Conservation (phyloP, 2,113 vertebrate genomes). For the Copsychus sechellarum region DNA sequence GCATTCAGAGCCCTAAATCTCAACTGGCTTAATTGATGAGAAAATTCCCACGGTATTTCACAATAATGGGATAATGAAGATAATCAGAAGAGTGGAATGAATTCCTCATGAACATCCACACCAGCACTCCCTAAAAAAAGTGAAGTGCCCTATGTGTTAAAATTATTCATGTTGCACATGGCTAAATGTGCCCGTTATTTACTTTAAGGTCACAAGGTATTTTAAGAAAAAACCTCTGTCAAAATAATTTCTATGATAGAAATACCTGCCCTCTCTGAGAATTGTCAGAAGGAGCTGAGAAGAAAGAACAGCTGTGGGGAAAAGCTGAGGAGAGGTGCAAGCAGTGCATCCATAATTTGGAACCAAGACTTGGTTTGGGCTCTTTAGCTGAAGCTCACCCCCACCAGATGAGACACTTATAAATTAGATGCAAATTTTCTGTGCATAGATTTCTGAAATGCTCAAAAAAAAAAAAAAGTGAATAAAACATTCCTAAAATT, state of each 20-base stretch:
- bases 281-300: not conserved
- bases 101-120: not conserved
- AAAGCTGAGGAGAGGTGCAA: not conserved
- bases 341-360: not conserved
- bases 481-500: not conserved
- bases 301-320: not conserved
- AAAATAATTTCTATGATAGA: not conserved
- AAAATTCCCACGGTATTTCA: not conserved
- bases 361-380: not conserved
- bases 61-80: not conserved
- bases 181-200: not conserved
- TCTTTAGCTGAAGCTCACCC: not conserved
- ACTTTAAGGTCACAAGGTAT: not conserved
- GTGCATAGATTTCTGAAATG: not conserved
- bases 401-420: not conserved
- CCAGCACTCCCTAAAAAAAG: not conserved
- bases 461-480: not conserved
- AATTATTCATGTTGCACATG: rapidly evolving
- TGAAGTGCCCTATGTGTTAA: not conserved
- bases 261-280: not conserved
- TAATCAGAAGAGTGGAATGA: not conserved
- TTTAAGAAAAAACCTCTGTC: not conserved
- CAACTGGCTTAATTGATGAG: rapidly evolving
- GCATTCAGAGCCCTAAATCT: not conserved
- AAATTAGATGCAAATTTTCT: not conserved